A percentile compares a stretch with the other conserved stretches of the same genome.
Evolutionary conservation across 1,140 invertebrate genomes (phyloP).

Genomic region (Ectropis grisescens): DNA sequence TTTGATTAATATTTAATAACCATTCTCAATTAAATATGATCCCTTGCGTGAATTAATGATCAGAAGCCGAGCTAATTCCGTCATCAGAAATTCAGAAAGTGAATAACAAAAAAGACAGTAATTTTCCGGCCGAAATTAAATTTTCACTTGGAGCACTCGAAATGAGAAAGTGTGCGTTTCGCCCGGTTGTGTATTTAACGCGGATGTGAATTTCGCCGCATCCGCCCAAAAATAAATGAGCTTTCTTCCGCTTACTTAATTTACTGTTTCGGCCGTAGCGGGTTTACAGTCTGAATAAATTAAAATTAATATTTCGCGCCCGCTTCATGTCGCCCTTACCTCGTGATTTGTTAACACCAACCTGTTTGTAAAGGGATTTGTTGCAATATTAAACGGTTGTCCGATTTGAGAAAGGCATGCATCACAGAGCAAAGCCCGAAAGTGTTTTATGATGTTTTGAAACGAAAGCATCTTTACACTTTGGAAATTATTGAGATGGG

Average conservation of each 20-base stretch:
- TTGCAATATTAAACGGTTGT: neutral
- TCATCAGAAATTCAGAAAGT: slow-evolving; percentile 50
- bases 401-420: no score
- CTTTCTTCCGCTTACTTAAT: slow-evolving; percentile 68
- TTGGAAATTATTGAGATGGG: no score
- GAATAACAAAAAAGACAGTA: slow-evolving; percentile 62
- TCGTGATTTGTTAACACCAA: slow-evolving; percentile 37
- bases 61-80: no score
- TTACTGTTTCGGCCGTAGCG: slow-evolving; percentile 45
- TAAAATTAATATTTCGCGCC: slow-evolving; percentile 60
- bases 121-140: slow-evolving; percentile 55
- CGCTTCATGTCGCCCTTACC: slow-evolving; percentile 36
- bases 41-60: no score
- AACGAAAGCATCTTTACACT: no score
- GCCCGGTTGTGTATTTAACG: slow-evolving; percentile 62
- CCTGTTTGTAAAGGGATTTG: slow-evolving; percentile 5
- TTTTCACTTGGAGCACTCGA: slow-evolving; percentile 60
- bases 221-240: slow-evolving; percentile 66
- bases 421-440: no score
- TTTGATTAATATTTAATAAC: no score
- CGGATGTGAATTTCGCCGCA: slow-evolving; percentile 63
- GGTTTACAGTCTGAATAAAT: slow-evolving; percentile 44
- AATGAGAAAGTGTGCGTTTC: slow-evolving; percentile 36
- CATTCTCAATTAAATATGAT: no score
- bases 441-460: no score